These are phyloP conservation scores for Acanthoscelides obtectus DNA, from an alignment of 2,888 invertebrate species.

Conservation along the genomic window DNA sequence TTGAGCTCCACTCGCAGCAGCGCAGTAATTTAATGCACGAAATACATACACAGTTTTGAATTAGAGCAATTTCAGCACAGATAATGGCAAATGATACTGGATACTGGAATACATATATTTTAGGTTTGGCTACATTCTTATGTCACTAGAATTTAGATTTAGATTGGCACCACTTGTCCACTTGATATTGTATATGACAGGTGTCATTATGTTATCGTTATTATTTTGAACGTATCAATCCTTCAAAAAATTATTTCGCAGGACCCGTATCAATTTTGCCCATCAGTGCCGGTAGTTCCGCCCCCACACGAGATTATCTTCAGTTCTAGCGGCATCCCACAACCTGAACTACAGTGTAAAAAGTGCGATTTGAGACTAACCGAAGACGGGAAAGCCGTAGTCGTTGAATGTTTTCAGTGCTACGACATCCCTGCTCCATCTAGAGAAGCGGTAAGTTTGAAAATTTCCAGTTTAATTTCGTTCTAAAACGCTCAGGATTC, in stretches of 20 bases:
- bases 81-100: too few relatives aligned
- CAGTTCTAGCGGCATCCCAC: slow-evolving; percentile 13
- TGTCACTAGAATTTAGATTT: too few relatives aligned
- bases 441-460: slow-evolving; percentile 20
- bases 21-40: too few relatives aligned
- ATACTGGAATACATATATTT: too few relatives aligned
- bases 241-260: slow-evolving; percentile 5
- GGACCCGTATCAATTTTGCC: slow-evolving; percentile 25
- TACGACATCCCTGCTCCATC: slow-evolving; percentile 28
- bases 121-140: too few relatives aligned
- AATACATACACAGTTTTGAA: too few relatives aligned
- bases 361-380: slow-evolving; percentile 40
- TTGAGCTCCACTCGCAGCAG: too few relatives aligned
- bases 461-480: neutral
- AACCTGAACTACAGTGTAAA: slow-evolving; percentile 31
- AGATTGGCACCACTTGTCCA: neutral
- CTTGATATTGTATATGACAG: neutral
- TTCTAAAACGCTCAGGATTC: slow-evolving; percentile 3
- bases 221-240: neutral
- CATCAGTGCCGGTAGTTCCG: slow-evolving; percentile 18
- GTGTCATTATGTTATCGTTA: neutral
- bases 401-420: slow-evolving; percentile 39
- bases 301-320: slow-evolving; percentile 15
- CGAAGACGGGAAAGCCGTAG: slow-evolving; percentile 33
- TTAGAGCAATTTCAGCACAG: too few relatives aligned